These are phyloP conservation scores for Lacanobia wlatinum DNA, from an alignment of 2,888 invertebrate species.

Conservation along the genomic window DNA sequence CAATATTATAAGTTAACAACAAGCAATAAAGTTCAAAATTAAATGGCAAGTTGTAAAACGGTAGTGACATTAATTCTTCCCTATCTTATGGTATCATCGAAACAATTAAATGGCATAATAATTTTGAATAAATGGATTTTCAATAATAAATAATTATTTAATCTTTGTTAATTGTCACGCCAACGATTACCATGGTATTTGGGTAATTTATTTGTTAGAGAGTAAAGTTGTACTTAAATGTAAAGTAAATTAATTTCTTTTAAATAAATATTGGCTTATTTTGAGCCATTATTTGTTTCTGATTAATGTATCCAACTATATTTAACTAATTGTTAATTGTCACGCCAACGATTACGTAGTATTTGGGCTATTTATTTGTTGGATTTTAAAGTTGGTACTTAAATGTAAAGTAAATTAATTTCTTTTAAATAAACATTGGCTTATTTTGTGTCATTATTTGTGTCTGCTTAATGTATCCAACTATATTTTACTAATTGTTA, in stretches of 20 bases:
- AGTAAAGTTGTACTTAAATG: neutral
- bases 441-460: neutral
- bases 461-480: too few relatives aligned
- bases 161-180: constrained; percentile 31
- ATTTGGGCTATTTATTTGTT: constrained; percentile 4
- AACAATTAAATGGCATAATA: constrained; percentile 50
- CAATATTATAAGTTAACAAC: constrained; percentile 4
- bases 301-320: too few relatives aligned
- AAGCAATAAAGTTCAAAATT: constrained; percentile 25
- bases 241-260: neutral
- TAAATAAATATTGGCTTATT: neutral
- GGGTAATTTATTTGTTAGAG: constrained; percentile 1
- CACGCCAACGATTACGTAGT: neutral
- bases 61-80: constrained; percentile 4
- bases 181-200: neutral
- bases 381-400: neutral
- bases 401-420: neutral
- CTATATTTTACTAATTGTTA: neutral
- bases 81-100: constrained; percentile 49
- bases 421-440: neutral
- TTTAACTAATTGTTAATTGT: constrained; percentile 26
- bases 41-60: constrained; percentile 7
- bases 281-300: neutral
- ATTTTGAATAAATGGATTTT: constrained; percentile 49
- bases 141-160: constrained; percentile 50